These are phyloP conservation scores for Xiphophorus couchianus DNA, from an alignment of 2,113 vertebrate species.

Conservation along the genomic window DNA sequence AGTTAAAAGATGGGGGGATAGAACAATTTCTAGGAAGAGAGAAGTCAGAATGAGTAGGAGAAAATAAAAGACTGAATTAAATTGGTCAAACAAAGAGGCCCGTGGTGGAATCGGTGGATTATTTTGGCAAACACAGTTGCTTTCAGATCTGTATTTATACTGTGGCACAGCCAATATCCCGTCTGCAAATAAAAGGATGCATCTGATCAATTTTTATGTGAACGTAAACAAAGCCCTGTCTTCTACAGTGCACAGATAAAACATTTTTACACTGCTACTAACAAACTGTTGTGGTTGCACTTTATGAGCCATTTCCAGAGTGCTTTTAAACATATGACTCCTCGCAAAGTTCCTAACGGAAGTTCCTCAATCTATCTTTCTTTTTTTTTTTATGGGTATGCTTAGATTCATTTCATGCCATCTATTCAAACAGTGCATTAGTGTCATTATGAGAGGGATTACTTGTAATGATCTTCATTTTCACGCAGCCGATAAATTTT, in stretches of 20 bases:
- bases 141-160: slow-evolving; percentile 20
- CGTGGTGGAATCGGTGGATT: slow-evolving; percentile 20
- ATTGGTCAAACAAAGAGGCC: slow-evolving; percentile 45
- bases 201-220: slow-evolving; percentile 28
- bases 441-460: background rate
- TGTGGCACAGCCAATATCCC: slow-evolving; percentile 21
- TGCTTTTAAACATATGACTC: slow-evolving; percentile 8
- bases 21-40: slow-evolving; percentile 30
- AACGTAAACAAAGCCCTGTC: slow-evolving; percentile 19
- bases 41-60: slow-evolving; percentile 4
- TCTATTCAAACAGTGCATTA: background rate
- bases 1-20: slow-evolving; percentile 32
- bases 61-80: slow-evolving; percentile 25
- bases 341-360: slow-evolving; percentile 6
- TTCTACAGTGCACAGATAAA: slow-evolving; percentile 7
- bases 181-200: slow-evolving; percentile 18
- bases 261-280: slow-evolving; percentile 11
- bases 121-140: slow-evolving; percentile 32
- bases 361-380: background rate
- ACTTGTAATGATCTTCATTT: background rate
- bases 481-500: background rate
- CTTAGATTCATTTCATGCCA: background rate
- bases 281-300: slow-evolving; percentile 4
- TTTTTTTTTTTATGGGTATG: no score
- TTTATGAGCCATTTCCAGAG: slow-evolving; percentile 6